These are phyloP conservation scores for Bubo scandiacus DNA, from an alignment of 2,113 vertebrate genomes.

Conservation along the genomic window DNA sequence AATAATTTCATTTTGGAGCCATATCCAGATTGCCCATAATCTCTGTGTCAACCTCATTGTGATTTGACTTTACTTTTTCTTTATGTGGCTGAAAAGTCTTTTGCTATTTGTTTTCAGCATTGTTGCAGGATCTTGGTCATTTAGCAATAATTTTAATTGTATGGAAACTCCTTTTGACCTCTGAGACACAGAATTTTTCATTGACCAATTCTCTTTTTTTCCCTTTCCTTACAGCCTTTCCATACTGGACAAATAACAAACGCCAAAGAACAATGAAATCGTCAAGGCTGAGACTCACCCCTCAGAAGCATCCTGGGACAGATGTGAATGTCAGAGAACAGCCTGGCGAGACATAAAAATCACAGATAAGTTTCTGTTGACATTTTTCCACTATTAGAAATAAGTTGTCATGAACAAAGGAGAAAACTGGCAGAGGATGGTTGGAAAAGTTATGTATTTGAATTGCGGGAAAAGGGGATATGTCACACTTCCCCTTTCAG, in stretches of 20 bases:
- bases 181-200: neutral
- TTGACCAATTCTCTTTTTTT: neutral
- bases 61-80: neutral
- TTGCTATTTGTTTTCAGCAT: neutral
- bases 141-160: neutral
- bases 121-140: neutral
- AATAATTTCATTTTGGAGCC: neutral
- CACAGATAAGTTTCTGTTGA: neutral
- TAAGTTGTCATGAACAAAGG: neutral
- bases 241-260: neutral
- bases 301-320: neutral
- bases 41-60: neutral
- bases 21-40: neutral
- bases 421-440: neutral
- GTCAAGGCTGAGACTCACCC: neutral
- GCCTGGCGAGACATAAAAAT: neutral
- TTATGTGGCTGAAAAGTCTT: neutral
- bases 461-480: neutral
- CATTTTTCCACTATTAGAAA: neutral
- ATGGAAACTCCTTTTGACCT: neutral
- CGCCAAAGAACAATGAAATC: neutral
- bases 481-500: neutral
- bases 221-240: neutral
- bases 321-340: neutral
- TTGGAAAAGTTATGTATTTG: neutral